Conservation (phyloP, 2,113 vertebrate genomes). For the Dendropsophus ebraccatus region DNA sequence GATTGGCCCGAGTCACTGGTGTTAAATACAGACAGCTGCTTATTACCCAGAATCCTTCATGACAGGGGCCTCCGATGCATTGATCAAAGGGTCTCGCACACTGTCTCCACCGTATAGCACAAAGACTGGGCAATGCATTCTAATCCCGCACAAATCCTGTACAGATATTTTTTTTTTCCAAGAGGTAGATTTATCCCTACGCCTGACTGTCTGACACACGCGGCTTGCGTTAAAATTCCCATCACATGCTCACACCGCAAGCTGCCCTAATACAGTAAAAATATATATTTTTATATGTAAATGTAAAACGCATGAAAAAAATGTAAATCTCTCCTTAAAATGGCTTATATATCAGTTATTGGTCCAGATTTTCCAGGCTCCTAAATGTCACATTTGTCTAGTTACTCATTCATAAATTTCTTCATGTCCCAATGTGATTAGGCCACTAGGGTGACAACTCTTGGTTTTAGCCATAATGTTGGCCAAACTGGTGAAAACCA, state of each 20-base stretch:
- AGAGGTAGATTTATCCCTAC: slow-evolving; percentile 19
- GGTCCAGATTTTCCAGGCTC: too few species aligned
- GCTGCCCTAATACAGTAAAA: background rate
- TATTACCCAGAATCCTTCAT: slow-evolving; percentile 21
- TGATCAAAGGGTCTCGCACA: slow-evolving; percentile 8
- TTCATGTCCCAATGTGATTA: too few species aligned
- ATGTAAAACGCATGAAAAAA: too few species aligned
- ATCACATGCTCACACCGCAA: background rate
- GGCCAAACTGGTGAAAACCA: too few species aligned
- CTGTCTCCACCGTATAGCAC: background rate
- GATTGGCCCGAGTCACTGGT: slow-evolving; percentile 10
- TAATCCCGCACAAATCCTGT: slow-evolving; percentile 40
- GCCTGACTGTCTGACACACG: slow-evolving; percentile 3
- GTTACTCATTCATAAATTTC: background rate
- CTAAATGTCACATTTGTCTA: too few species aligned
- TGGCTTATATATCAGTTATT: too few species aligned
- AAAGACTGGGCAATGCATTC: background rate
- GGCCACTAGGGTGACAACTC: too few species aligned
- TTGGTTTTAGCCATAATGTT: too few species aligned
- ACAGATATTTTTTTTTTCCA: background rate
- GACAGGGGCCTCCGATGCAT: background rate
- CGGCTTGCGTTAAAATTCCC: background rate
- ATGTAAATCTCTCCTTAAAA: too few species aligned
- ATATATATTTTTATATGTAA: background rate
- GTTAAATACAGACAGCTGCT: slow-evolving; percentile 29